A percentile compares a stretch with the other conserved stretches of the same genome.
These are phyloP conservation scores for Lucinisca nassula DNA, from an alignment of 2,888 invertebrate species.

Conservation along the genomic window DNA sequence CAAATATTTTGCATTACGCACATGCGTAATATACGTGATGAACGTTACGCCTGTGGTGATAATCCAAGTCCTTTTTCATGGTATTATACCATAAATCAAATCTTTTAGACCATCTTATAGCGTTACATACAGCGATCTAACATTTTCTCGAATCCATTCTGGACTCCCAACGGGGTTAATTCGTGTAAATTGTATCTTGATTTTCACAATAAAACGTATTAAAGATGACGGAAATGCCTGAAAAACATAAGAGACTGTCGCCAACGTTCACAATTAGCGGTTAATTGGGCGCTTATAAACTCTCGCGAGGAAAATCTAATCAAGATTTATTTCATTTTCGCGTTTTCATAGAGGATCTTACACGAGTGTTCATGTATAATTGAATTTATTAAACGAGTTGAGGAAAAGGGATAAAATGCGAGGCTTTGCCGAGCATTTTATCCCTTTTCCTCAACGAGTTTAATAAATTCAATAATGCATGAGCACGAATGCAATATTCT, in stretches of 20 bases:
- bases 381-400: too few relatives aligned
- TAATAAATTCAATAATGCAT: too few relatives aligned
- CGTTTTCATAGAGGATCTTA: too few relatives aligned
- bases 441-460: too few relatives aligned
- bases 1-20: too few relatives aligned
- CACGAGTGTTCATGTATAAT: too few relatives aligned
- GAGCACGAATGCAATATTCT: too few relatives aligned
- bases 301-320: constrained; percentile 21
- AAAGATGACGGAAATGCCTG: constrained; percentile 37
- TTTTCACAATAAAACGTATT: constrained; percentile 61
- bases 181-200: constrained; percentile 70
- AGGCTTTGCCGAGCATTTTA: too few relatives aligned
- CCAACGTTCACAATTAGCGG: constrained; percentile 54
- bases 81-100: constrained; percentile 1
- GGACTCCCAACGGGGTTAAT: constrained; percentile 74
- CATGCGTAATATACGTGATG: too few relatives aligned
- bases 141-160: constrained; percentile 12
- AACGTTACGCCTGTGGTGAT: too few relatives aligned
- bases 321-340: constrained; percentile 19
- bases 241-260: constrained; percentile 67
- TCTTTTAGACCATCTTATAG: constrained; percentile 12
- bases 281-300: constrained; percentile 51
- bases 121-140: constrained; percentile 15
- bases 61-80: neutral
- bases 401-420: too few relatives aligned